Evolutionary conservation across 2,888 invertebrate species (phyloP).

Genomic region (Myathropa florea): DNA sequence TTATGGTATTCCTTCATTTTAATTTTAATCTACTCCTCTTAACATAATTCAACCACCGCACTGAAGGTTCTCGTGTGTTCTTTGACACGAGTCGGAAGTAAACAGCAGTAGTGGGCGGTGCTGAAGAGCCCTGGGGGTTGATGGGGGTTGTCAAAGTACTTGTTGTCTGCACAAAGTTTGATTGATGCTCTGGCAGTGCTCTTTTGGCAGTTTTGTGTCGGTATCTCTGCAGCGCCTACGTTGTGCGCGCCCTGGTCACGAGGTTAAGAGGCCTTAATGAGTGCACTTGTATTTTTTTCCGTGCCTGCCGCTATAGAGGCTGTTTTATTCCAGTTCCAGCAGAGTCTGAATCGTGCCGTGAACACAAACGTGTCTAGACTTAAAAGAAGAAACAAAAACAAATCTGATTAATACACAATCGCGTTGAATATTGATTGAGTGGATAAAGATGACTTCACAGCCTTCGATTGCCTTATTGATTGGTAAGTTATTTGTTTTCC

Average conservation of each 20-base stretch:
- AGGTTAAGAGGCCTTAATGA: neutral
- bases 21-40: conserved; percentile 16
- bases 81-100: neutral
- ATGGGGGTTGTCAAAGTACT: neutral
- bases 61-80: conserved; percentile 22
- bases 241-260: neutral
- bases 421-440: conserved; percentile 34
- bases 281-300: neutral
- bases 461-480: conserved; percentile 65
- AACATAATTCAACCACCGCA: conserved; percentile 31
- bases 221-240: neutral
- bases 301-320: neutral
- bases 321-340: neutral
- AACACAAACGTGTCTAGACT: conserved; percentile 19
- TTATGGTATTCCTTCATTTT: conserved; percentile 1
- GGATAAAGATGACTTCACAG: conserved; percentile 53
- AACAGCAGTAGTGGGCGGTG: neutral
- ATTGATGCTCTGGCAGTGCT: conserved; percentile 10
- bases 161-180: conserved; percentile 1
- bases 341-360: neutral
- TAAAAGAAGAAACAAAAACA: conserved; percentile 11
- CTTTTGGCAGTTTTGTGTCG: conserved; percentile 45
- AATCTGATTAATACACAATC: neutral
- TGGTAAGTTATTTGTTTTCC: conserved; percentile 49
- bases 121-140: neutral